Percentiles rank a stretch among this genome's conserved stretches.
phyloP scores from a whole-genome alignment of 2,113 vertebrate species.

The Centropus bengalensis region DNA sequence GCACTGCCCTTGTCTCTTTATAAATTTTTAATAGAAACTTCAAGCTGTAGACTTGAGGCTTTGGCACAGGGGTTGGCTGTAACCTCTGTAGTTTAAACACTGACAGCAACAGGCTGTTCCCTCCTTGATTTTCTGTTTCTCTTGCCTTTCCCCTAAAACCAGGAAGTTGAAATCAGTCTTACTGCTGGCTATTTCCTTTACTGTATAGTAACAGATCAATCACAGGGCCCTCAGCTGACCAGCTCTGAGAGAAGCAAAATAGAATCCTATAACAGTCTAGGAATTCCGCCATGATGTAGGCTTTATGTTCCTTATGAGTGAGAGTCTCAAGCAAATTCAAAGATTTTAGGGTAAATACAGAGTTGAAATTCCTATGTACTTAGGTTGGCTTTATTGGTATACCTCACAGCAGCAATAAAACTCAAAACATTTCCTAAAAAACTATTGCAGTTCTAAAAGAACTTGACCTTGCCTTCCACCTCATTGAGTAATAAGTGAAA shows the following conservation, averaged over 20 bases:
- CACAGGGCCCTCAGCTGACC: background rate
- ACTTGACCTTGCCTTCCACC: conserved; percentile 5
- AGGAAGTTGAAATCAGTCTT: background rate
- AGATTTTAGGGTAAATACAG: background rate
- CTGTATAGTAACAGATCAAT: background rate
- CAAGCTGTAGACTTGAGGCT: background rate
- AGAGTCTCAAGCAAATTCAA: background rate
- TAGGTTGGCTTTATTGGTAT: conserved; percentile 16
- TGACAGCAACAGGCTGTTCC: background rate
- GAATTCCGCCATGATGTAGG: background rate
- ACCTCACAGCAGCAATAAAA: conserved; percentile 46
- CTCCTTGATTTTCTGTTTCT: background rate
- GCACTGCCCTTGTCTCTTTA: background rate
- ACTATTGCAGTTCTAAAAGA: background rate
- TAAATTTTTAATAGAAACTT: background rate
- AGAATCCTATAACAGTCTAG: background rate
- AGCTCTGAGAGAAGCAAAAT: background rate
- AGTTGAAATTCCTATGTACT: conserved; percentile 36
- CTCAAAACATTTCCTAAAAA: background rate
- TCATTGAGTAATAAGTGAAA: background rate
- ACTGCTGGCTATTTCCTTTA: background rate
- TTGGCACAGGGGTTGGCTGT: background rate
- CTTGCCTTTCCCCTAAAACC: background rate
- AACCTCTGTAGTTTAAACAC: background rate
- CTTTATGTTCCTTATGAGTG: background rate